Conservation (phyloP, 1,140 invertebrate genomes). For the Mycetomoellerius zeteki region DNA sequence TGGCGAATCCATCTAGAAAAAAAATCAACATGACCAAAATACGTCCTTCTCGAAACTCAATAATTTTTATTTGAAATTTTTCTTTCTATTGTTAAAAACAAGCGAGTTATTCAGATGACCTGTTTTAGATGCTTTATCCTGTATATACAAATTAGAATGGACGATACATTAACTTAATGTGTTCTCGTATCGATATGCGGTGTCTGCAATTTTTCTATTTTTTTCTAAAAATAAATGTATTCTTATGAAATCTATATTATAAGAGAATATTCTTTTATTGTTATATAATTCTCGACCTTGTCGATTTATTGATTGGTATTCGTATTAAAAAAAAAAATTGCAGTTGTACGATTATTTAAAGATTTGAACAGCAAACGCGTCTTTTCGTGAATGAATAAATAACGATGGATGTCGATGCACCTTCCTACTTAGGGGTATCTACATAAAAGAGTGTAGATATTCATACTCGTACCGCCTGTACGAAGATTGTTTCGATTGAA, state of each 20-base stretch:
- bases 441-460: slow-evolving; percentile 51
- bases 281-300: background rate
- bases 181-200: background rate
- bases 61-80: too few relatives aligned
- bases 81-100: too few relatives aligned
- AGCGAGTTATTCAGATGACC: too few relatives aligned
- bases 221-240: background rate
- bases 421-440: slow-evolving; percentile 62
- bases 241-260: background rate
- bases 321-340: background rate
- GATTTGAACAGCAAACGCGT: slow-evolving; percentile 14
- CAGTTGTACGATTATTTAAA: background rate
- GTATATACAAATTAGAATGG: background rate
- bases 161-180: background rate
- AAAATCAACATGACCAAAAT: too few relatives aligned
- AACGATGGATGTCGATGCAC: slow-evolving; percentile 43
- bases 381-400: slow-evolving; percentile 36
- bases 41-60: too few relatives aligned
- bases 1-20: too few relatives aligned
- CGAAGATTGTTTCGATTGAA: background rate
- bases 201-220: background rate
- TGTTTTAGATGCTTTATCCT: too few relatives aligned
- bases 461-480: slow-evolving; percentile 50
- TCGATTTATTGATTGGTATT: background rate
- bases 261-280: background rate